Conservation (phyloP, 2,888 invertebrate species). For the Amphipoea oculea region DNA sequence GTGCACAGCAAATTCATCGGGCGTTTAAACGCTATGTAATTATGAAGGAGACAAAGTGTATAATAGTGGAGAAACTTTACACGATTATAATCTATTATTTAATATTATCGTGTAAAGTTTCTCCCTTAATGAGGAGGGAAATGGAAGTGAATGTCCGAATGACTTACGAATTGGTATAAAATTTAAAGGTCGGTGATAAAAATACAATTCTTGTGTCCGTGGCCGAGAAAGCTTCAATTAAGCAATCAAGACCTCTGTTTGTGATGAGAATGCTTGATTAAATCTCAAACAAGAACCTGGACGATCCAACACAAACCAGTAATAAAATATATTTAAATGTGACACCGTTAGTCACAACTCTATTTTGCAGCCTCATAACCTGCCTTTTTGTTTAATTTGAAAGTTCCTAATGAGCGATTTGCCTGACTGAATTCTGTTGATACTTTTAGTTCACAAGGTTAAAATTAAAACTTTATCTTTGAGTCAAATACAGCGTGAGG, state of each 20-base stretch:
- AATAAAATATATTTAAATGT: conserved; percentile 11
- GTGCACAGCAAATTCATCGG: conserved; percentile 29
- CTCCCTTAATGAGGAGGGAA: background rate
- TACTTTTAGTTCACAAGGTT: conserved; percentile 59
- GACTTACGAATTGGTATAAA: conserved; percentile 3
- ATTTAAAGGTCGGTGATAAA: conserved; percentile 25
- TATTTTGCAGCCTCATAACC: background rate
- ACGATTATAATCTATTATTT: too few relatives aligned
- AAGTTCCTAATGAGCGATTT: conserved; percentile 46
- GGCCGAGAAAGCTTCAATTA: conserved; percentile 4
- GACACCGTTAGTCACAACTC: background rate
- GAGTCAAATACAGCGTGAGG: conserved; percentile 44
- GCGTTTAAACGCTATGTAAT: conserved; percentile 12
- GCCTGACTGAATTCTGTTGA: conserved; percentile 54
- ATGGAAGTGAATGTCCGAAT: conserved; percentile 27
- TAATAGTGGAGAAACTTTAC: conserved; percentile 1
- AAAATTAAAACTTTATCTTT: conserved; percentile 44
- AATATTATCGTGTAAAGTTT: too few relatives aligned
- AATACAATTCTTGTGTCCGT: background rate
- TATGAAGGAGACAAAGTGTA: conserved; percentile 6
- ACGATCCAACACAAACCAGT: background rate
- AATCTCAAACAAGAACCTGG: background rate
- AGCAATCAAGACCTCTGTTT: background rate
- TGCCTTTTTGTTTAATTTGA: conserved; percentile 33
- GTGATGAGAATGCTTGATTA: background rate